Percentiles rank a stretch among this genome's conserved stretches.
Conservation (phyloP, 2,797 vertebrate species). For the Acanthurus lineatus region DNA sequence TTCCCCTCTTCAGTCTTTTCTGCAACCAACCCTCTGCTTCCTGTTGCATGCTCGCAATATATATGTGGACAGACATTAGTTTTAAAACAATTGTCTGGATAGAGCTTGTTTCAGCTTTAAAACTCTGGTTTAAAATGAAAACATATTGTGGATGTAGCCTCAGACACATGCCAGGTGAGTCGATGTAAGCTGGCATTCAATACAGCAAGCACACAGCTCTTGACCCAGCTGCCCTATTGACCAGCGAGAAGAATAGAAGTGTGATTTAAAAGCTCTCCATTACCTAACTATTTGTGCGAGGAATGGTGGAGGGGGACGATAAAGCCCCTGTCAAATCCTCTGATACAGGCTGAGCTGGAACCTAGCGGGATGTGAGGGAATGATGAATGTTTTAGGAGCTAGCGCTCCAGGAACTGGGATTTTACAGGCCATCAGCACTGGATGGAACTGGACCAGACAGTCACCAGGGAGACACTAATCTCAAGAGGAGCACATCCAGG, state of each 20-base stretch:
- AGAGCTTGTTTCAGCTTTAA: too few relatives aligned
- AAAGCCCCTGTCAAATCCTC: constrained; percentile 66
- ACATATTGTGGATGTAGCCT: constrained; percentile 12
- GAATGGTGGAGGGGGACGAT: constrained; percentile 30
- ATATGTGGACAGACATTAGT: too few relatives aligned
- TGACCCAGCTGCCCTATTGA: constrained; percentile 46
- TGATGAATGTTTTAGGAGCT: constrained; percentile 77
- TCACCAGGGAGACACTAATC: constrained; percentile 71
- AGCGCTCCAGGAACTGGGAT: constrained; percentile 67
- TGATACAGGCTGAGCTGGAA: constrained; percentile 65
- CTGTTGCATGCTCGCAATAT: too few relatives aligned
- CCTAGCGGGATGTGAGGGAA: constrained; percentile 57
- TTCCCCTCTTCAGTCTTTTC: too few relatives aligned
- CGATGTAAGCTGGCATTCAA: constrained; percentile 39
- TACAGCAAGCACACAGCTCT: constrained; percentile 7
- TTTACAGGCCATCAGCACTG: constrained; percentile 72
- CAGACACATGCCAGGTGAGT: constrained; percentile 44
- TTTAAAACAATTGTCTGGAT: too few relatives aligned
- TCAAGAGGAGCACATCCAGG: constrained; percentile 73
- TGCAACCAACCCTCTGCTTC: too few relatives aligned
- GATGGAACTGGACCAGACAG: constrained; percentile 77
- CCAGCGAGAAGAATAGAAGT: constrained; percentile 46
- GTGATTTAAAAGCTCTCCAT: constrained; percentile 56
- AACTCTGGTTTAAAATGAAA: too few relatives aligned
- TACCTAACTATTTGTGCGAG: constrained; percentile 20